Percentiles rank a stretch among this genome's conserved stretches.
Evolutionary conservation across 2,797 vertebrate species (phyloP).

Genomic region (Lutjanus argentimaculatus): DNA sequence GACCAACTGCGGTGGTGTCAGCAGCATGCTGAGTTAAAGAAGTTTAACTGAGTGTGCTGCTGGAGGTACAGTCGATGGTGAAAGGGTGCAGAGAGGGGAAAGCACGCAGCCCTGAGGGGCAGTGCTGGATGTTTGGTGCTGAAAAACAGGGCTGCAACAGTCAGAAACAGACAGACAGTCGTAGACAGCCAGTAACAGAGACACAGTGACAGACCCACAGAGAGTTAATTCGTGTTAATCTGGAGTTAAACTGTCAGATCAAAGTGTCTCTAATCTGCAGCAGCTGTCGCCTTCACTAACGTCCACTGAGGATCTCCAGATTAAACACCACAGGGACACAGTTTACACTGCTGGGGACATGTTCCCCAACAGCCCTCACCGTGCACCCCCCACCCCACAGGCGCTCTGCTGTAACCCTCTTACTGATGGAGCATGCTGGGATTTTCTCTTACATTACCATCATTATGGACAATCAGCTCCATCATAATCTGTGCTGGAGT

Average conservation of each 20-base stretch:
- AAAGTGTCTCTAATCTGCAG: slow-evolving; percentile 61
- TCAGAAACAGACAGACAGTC: not conserved
- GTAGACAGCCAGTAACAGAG: not conserved
- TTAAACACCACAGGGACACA: slow-evolving; percentile 26
- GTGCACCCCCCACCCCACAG: not conserved
- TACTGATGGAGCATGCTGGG: not conserved
- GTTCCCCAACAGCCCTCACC: not conserved
- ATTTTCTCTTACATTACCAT: not conserved
- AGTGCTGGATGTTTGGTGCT: no score
- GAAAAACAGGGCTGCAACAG: not conserved
- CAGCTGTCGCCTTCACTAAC: slow-evolving; percentile 54
- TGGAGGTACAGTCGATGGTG: no score
- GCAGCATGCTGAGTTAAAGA: no score
- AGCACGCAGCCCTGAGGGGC: no score
- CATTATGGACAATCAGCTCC: no score
- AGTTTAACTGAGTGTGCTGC: no score
- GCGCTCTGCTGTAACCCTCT: not conserved
- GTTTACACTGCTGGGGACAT: slow-evolving; percentile 5
- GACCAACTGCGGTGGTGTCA: no score
- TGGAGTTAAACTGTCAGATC: slow-evolving; percentile 59
- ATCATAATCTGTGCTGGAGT: no score
- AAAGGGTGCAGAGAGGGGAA: no score
- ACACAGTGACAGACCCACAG: not conserved
- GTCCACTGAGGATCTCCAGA: slow-evolving; percentile 13
- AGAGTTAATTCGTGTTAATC: slow-evolving; percentile 60